These are phyloP conservation scores for Aleiodes testaceus DNA, from an alignment of 2,888 invertebrate genomes.

Conservation along the genomic window DNA sequence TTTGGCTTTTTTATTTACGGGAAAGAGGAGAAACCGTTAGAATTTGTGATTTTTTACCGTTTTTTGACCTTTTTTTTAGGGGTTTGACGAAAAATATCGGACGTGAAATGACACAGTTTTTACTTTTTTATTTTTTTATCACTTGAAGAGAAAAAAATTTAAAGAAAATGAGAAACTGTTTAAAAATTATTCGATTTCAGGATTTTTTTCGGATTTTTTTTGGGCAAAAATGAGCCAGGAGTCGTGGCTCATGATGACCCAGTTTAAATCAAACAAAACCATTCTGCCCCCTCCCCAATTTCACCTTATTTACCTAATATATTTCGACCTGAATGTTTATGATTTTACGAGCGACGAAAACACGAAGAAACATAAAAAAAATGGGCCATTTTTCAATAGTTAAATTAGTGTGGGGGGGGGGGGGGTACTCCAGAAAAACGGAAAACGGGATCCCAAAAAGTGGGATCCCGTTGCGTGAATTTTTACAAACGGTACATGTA, in stretches of 20 bases:
- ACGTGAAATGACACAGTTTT: no score
- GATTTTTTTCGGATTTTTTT: no score
- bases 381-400: constrained; percentile 7
- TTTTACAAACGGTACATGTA: constrained; percentile 52
- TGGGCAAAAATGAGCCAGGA: constrained; percentile 17
- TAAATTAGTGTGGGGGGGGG: constrained; percentile 19
- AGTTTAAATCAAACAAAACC: constrained; percentile 17
- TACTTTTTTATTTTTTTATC: no score
- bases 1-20: constrained; percentile 34
- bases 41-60: constrained; percentile 24
- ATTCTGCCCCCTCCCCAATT: not conserved
- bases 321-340: constrained; percentile 57
- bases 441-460: constrained; percentile 64
- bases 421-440: constrained; percentile 50
- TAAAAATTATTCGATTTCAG: no score
- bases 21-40: not conserved
- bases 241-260: constrained; percentile 32
- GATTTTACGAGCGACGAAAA: constrained; percentile 54
- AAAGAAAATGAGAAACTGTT: no score
- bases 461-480: constrained; percentile 64
- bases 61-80: constrained; percentile 10
- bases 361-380: not conserved
- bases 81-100: no score
- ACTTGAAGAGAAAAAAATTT: not conserved
- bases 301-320: not conserved